Evolutionary conservation across 2,797 vertebrate species (phyloP).

Genomic region (Chlorospingus semifuscus): DNA sequence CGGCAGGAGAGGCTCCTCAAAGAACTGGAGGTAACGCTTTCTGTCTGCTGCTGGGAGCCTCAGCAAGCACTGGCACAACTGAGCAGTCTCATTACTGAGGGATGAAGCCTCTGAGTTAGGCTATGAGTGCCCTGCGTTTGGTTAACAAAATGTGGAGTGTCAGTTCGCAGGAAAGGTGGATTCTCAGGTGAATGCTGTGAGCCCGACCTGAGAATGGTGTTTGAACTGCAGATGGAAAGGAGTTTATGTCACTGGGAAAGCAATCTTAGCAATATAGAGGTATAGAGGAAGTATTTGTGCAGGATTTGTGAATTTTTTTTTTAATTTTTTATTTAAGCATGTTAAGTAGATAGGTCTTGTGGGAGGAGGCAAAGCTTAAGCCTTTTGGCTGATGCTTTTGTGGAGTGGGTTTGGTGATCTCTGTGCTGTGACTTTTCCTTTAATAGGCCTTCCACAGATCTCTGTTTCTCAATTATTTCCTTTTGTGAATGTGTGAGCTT

Average conservation of each 20-base stretch:
- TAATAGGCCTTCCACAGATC: neutral
- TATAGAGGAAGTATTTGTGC: neutral
- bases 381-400: neutral
- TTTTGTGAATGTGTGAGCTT: neutral
- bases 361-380: neutral
- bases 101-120: neutral
- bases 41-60: neutral
- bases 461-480: neutral
- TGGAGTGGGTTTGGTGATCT: neutral
- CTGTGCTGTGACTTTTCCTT: neutral
- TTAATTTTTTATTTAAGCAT: neutral
- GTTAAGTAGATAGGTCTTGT: neutral
- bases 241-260: no score
- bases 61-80: neutral
- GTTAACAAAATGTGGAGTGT: neutral
- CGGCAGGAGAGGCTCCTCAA: conserved; percentile 73
- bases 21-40: conserved; percentile 75
- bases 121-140: neutral
- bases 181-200: neutral
- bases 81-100: neutral
- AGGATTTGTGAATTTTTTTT: neutral
- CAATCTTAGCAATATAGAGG: no score
- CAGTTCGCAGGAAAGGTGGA: fast-evolving
- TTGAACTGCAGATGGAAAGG: no score
- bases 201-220: neutral